Evolutionary conservation across 2,888 invertebrate genomes (phyloP).

Genomic region (Crematogaster levior): DNA sequence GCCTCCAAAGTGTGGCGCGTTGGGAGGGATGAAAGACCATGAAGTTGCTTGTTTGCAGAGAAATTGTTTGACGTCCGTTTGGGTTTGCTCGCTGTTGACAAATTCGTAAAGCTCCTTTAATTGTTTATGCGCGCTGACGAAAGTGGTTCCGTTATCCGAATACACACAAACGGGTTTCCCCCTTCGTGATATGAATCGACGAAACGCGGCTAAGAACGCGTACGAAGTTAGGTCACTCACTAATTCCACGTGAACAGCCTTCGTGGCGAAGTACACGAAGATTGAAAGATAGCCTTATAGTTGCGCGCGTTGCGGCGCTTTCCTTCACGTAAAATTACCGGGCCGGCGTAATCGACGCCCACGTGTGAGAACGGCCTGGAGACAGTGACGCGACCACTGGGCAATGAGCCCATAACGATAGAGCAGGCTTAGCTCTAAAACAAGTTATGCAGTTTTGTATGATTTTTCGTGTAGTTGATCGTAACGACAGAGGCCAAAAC

Average conservation of each 20-base stretch:
- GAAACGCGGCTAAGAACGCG: neutral
- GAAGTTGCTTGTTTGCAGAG: neutral
- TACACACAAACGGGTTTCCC: neutral
- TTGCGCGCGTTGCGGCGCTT: neutral
- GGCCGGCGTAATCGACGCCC: constrained; percentile 2
- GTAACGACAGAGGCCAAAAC: too few species aligned
- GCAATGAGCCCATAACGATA: too few species aligned
- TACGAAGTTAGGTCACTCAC: neutral
- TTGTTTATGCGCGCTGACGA: neutral
- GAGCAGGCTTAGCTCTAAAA: too few species aligned
- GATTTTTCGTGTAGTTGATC: too few species aligned
- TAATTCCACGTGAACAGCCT: neutral
- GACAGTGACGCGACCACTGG: too few species aligned
- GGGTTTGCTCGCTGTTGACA: neutral
- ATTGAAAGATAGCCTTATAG: neutral
- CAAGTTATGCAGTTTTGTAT: too few species aligned
- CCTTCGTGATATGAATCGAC: neutral
- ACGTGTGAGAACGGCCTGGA: too few species aligned
- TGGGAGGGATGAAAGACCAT: too few species aligned
- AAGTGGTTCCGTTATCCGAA: neutral
- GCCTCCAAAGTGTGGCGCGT: too few species aligned
- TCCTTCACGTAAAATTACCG: too few species aligned
- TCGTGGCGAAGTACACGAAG: neutral
- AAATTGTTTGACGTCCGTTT: neutral
- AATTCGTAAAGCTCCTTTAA: neutral